Percentiles rank a stretch among this genome's conserved stretches.
Conservation (phyloP, 92 coral and sea anemone species). For the Bergia sp. region DNA sequence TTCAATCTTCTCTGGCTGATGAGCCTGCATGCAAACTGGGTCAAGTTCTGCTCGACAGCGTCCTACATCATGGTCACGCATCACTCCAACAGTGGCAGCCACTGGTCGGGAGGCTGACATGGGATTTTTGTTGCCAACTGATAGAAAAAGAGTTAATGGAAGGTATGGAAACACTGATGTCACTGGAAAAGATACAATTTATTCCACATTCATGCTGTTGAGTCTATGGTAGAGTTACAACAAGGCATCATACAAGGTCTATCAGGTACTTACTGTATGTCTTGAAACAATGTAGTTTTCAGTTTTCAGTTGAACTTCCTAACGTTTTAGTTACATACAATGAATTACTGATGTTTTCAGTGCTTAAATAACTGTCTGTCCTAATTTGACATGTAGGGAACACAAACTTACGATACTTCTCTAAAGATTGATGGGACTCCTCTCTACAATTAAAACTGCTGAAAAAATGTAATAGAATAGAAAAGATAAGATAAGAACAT, state of each 20-base stretch:
- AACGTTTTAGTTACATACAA: not conserved
- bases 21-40: slow-evolving; percentile 60
- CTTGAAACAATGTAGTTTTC: not conserved
- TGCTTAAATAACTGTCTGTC: too few relatives aligned
- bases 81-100: too few relatives aligned
- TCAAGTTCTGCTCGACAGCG: slow-evolving; percentile 85
- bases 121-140: slow-evolving; percentile 33
- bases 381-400: too few relatives aligned
- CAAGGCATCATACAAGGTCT: not conserved
- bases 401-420: too few relatives aligned
- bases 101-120: slow-evolving; percentile 39
- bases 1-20: slow-evolving; percentile 81
- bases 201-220: not conserved
- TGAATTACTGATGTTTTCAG: too few relatives aligned
- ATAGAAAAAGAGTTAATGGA: not conserved
- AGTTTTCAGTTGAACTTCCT: not conserved
- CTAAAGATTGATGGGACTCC: too few relatives aligned
- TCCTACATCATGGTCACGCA: too few relatives aligned
- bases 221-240: not conserved
- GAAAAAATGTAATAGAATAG: too few relatives aligned
- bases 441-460: too few relatives aligned
- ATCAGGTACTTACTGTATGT: not conserved
- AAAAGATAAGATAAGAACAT: too few relatives aligned
- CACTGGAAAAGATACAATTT: not conserved
- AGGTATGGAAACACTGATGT: not conserved